phyloP scores from a whole-genome alignment of 1,140 invertebrate genomes.

The Drosophila gunungcola region DNA sequence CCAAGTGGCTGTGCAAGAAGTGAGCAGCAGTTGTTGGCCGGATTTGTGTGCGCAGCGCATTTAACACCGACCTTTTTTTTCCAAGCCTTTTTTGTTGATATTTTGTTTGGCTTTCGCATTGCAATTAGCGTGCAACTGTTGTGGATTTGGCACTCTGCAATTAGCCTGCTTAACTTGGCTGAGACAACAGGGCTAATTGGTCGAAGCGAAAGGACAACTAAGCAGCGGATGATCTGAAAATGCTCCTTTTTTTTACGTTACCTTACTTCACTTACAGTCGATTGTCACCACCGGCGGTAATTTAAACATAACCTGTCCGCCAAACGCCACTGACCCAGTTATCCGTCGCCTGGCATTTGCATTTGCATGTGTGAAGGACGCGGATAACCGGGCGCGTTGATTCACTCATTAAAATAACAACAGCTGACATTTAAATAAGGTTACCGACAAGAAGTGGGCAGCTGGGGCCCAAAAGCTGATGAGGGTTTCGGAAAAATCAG shows the following conservation, averaged over 20 bases:
- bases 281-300: slow-evolving; percentile 8
- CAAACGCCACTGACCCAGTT: slow-evolving; percentile 54
- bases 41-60: slow-evolving; percentile 68
- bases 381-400: slow-evolving; percentile 41
- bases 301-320: slow-evolving; percentile 51
- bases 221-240: slow-evolving; percentile 1
- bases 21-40: slow-evolving; percentile 33
- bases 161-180: slow-evolving; percentile 69
- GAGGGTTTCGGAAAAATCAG: slow-evolving; percentile 7
- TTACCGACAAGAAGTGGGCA: slow-evolving; percentile 18
- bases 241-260: not conserved
- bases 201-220: slow-evolving; percentile 18
- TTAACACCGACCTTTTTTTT: slow-evolving; percentile 51
- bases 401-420: slow-evolving; percentile 71
- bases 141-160: slow-evolving; percentile 57
- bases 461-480: not conserved
- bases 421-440: slow-evolving; percentile 64
- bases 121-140: slow-evolving; percentile 72
- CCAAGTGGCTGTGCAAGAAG: slow-evolving; percentile 55
- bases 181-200: slow-evolving; percentile 70
- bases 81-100: slow-evolving; percentile 44
- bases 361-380: slow-evolving; percentile 45
- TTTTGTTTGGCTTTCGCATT: slow-evolving; percentile 77
- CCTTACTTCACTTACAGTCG: not conserved
- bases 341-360: slow-evolving; percentile 7